Base-by-base conservation (phyloP, 2,113 vertebrate species). In the Rissa tridactyla region DNA sequence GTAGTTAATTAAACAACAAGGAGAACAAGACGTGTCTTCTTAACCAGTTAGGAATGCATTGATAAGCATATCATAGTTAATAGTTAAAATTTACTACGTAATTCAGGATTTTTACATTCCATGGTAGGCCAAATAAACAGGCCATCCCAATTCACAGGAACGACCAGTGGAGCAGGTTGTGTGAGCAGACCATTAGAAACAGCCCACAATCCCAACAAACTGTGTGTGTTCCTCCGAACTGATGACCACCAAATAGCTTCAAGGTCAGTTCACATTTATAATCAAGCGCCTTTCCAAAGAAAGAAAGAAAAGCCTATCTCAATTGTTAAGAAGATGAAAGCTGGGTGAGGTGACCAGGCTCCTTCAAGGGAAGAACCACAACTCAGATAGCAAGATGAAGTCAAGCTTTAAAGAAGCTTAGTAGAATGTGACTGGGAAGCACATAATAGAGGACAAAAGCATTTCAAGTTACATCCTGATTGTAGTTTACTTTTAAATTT, bases 81-180 rank as follows among this genome's bases (percentile, higher is more conserved):
- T 65, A 52, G 10, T 38, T 85, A 88, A 88, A 76, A 78, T 47
- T 83, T 83, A 66, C 46, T 32, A 5, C 10, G 38, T 29, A 68
- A 83, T 57, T 71, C 42, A 75, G 86, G 62, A 80, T 40, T 89
- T 92, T 86, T 75, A 42, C 70, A 65, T 96, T 92, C 89, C 71
- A 46, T 18, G n/a, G 32, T 8, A 81, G 38, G 32, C 38, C 70
- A 92, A 75, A 77, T 40, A 87, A 96, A 95, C 70, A 96, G 34
- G 29, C 44, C 44, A 38, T 78, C 19, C 34, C 29, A 79, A 88
- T 78, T 88, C 52, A n/a, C 58, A 47, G 82, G 49, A 79, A 71
- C 44, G 12, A 18, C 12, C 23, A 34, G 9, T 52, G 58, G 13
- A 86, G 19, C 7, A 80, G 64, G 18, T 55, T 90, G 26, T 29